phyloP scores from a whole-genome alignment of 2,797 vertebrate genomes.

The Lepilemur ruficaudatus region DNA sequence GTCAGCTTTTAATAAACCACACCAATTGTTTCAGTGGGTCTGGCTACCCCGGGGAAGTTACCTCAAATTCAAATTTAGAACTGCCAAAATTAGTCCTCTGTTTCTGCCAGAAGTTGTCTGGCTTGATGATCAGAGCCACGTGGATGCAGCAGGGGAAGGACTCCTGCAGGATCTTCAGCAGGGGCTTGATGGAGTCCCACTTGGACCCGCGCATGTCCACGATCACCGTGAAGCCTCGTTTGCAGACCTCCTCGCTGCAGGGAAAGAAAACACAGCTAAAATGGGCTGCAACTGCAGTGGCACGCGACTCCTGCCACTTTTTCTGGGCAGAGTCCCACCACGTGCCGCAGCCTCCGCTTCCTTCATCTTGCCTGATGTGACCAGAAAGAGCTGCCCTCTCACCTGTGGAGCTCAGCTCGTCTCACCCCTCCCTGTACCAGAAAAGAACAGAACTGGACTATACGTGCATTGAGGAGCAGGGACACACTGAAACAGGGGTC shows the following conservation, averaged over 20 bases:
- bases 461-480: rapidly evolving
- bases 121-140: slow-evolving; percentile 97
- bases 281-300: too few species aligned
- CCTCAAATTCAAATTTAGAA: slow-evolving; percentile 99
- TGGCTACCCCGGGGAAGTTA: slow-evolving; percentile 77
- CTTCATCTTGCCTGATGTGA: background rate
- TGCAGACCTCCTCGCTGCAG: slow-evolving; percentile 94
- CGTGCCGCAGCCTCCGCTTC: background rate
- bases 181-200: slow-evolving; percentile 99
- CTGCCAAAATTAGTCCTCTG: slow-evolving; percentile 99
- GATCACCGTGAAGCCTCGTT: slow-evolving; percentile 98
- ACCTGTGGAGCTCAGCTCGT: background rate
- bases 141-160: slow-evolving; percentile 94
- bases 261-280: slow-evolving; percentile 68
- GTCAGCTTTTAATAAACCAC: background rate
- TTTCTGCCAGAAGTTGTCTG: slow-evolving; percentile 99
- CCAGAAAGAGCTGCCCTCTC: background rate
- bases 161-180: slow-evolving; percentile 98
- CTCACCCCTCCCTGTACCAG: background rate
- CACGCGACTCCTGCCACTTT: rapidly evolving
- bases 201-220: slow-evolving; percentile 99
- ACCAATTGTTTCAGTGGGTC: background rate
- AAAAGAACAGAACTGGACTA: background rate
- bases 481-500: background rate
- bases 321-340: background rate